A percentile compares a stretch with the other conserved stretches of the same genome.
phyloP scores from a whole-genome alignment of 2,797 vertebrate species.

The Acipenser oxyrinchus region DNA sequence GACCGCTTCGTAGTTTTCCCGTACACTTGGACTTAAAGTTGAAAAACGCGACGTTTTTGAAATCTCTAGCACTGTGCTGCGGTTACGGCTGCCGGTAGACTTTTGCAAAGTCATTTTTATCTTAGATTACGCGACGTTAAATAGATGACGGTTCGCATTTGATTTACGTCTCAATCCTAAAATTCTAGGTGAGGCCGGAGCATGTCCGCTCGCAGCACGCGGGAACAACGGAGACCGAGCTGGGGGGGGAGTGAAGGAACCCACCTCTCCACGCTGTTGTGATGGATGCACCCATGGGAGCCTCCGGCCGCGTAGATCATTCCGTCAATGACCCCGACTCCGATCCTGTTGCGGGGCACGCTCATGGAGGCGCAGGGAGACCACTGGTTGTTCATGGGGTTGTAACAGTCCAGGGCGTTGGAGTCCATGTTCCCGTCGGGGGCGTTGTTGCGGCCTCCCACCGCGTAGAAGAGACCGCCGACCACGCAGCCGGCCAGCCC shows the following conservation, averaged over 20 bases:
- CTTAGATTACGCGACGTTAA: no score
- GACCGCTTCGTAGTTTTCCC: no score
- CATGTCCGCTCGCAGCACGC: no score
- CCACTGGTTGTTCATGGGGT: constrained; percentile 92
- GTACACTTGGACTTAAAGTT: no score
- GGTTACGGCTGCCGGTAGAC: no score
- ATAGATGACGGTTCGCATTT: no score
- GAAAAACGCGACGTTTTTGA: no score
- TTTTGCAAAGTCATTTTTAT: no score
- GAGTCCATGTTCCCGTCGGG: constrained; percentile 90
- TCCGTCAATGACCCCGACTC: constrained; percentile 83
- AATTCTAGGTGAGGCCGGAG: no score
- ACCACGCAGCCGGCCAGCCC: constrained; percentile 84
- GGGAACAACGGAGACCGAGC: no score
- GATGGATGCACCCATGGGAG: constrained; percentile 86
- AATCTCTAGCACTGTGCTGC: no score
- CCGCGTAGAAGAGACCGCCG: constrained; percentile 83
- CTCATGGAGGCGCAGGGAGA: constrained; percentile 83
- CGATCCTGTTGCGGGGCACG: constrained; percentile 83
- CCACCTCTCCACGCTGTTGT: constrained; percentile 85
- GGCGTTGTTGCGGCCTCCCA: constrained; percentile 84
- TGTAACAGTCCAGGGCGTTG: constrained; percentile 81
- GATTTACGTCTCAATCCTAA: no score
- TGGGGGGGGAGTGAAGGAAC: constrained; percentile 1
- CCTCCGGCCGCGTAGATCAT: constrained; percentile 89